Base-by-base conservation (phyloP, 2,797 vertebrate species). In the Enoplosus armatus region DNA sequence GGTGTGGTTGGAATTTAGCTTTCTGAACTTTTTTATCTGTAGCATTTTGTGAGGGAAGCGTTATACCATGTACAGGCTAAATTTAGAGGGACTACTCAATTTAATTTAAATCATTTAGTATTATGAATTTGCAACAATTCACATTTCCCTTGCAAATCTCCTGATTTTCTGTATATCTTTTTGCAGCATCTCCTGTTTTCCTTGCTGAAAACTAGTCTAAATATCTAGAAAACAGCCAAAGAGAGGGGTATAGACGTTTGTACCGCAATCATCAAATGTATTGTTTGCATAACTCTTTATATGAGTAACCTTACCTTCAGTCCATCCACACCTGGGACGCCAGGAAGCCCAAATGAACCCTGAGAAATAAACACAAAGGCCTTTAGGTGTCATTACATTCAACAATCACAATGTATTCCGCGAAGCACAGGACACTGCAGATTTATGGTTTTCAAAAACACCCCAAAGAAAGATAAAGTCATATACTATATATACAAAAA, bases 311-410 rank as follows among this genome's bases (percentile, higher is more conserved):
- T 97, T 92, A 99, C 98, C 97, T 97, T 97, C 82, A 95, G 94
- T 83, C 98, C 98, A 3, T 98, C 95, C 75, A 93, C 92, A 83
- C 98, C 98, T 72, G 97, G 93, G 74, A 94, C 85, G 55, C 98
- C 98, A 81, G 97, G 94, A 79, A 92, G 90, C 75, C 98, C 98
- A 0, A 94, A 11, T 50, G 94, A 96, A 90, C 98, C 98, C 98
- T 99, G 87, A 51, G 48, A 90, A 85, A 91, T 45, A 86, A 85
- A 90, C 26, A 93, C 61, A 94, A 82, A 74, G 8, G 3, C 8
- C 35, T 68, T 75, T 48, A 69, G 24, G 20, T 54, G 27, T 67
- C 45, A 55, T 43, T 55, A 48, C 5, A 71, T 26, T 43, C 3
- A 50, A 41, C 14, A 54, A 41, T 51, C 12, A 11, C 24, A 27